A percentile compares a stretch with the other conserved stretches of the same genome.
Conservation (phyloP, 2,888 invertebrate species). For the Macrosoma leucophasiata region DNA sequence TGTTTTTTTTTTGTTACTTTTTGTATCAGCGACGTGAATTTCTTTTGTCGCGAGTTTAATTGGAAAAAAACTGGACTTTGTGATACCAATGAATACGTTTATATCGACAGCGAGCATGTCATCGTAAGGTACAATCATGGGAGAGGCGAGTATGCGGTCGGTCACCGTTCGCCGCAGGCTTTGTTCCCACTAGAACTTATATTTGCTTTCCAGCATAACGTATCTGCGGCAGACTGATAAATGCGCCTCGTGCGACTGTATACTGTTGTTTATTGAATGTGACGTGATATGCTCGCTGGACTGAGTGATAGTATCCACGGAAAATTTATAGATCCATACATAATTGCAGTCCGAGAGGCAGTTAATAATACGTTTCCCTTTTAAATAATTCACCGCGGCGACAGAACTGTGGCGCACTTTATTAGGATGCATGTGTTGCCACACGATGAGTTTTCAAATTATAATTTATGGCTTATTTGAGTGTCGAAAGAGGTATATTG, state of each 20-base stretch:
- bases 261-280: conserved; percentile 46
- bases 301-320: conserved; percentile 29
- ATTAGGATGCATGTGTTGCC: conserved; percentile 40
- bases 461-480: conserved; percentile 67
- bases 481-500: conserved; percentile 63
- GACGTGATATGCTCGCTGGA: conserved; percentile 29
- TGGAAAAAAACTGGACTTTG: too few species aligned
- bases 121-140: conserved; percentile 71
- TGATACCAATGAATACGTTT: conserved; percentile 68
- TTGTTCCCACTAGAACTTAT: conserved; percentile 56
- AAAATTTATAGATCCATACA: too few species aligned
- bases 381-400: conserved; percentile 19
- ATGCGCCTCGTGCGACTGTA: conserved; percentile 48
- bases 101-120: conserved; percentile 66
- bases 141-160: conserved; percentile 40
- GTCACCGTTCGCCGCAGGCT: conserved; percentile 46
- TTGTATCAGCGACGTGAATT: too few species aligned
- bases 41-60: too few species aligned
- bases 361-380: conserved; percentile 3
- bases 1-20: conserved; percentile 39
- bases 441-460: conserved; percentile 58
- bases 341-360: too few species aligned
- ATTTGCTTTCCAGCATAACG: conserved; percentile 34
- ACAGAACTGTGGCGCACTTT: conserved; percentile 36
- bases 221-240: conserved; percentile 38